Conservation (phyloP, 2,797 vertebrate genomes). For the Peromyscus eremicus region DNA sequence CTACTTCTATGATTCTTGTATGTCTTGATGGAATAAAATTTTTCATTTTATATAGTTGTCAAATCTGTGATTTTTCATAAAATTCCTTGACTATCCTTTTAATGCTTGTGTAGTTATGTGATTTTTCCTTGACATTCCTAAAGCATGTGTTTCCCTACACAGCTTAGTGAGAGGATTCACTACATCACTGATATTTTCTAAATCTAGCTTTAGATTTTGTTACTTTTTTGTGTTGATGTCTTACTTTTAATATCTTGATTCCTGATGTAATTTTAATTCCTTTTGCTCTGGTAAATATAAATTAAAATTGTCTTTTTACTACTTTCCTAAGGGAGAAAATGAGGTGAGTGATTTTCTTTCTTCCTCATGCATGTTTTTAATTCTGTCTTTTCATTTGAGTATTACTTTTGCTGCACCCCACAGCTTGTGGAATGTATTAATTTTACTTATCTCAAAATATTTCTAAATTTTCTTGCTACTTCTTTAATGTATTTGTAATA, state of each 20-base stretch:
- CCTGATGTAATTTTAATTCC: neutral
- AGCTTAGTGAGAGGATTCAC: neutral
- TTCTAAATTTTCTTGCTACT: neutral
- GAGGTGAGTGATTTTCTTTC: neutral
- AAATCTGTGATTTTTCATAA: neutral
- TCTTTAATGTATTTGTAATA: neutral
- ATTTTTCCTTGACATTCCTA: neutral
- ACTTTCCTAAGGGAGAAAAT: neutral
- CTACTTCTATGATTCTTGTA: neutral
- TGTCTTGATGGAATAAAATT: neutral
- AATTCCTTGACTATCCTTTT: neutral
- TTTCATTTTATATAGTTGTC: neutral
- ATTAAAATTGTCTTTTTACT: neutral
- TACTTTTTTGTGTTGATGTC: neutral
- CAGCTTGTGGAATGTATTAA: neutral
- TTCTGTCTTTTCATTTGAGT: neutral
- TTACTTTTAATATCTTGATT: neutral
- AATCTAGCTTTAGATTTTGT: neutral
- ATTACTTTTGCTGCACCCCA: neutral
- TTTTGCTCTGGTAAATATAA: neutral
- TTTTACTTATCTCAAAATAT: neutral
- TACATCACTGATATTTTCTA: neutral
- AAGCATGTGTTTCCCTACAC: neutral
- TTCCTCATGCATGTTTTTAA: neutral
- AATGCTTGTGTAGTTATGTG: neutral